Evolutionary conservation across 2,888 invertebrate genomes (phyloP), one percentile per base, ranked within the genome.

Genomic region (Leptopterna dolabrata): DNA sequence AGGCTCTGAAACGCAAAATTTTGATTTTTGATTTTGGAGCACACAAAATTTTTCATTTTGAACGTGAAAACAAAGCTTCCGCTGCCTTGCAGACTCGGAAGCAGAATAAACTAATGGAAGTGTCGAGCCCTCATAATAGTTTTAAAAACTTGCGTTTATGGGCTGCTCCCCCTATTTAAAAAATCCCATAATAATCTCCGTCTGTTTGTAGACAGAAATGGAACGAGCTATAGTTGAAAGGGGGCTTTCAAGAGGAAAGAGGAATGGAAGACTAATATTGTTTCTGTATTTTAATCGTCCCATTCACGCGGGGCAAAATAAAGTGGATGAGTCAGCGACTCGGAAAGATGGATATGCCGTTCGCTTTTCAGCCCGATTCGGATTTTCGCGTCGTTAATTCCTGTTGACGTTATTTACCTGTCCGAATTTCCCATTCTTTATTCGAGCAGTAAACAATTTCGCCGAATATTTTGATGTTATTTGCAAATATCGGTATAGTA

Each of bases 261-360:
- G 51, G 36, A 71, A 71, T 71, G 71, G 27, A 71, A 71, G 71
- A 71, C 71, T 71, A 71, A 71, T 71, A 71, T 71, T 71, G 71
- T 71, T 71, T 30, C 71, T 30, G 71, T 71, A 36, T 36, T 51
- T 71, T 71, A 71, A 71, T 71, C 36, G 71, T 71, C 36, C 27
- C 71, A 24, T 71, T 16, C 36, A 2, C 71, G 0, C 30, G 29
- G 51, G 51, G n/a, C n/a, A 51, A 51, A 51, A 51, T 16, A 1
- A 19, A n/a, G 6, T 51, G 51, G 51, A 51, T 51, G 51, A 51
- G 51, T 51, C 51, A 51, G n/a, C 51, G 51, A 71, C 27, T 24
- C 13, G 71, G 16, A 71, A 24, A 27, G 71, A 71, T 71, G 4
- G 71, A 14, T 7, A 27, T 13, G 36, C 19, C 19, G 24, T 51